Percentiles rank a stretch among this genome's conserved stretches.
Conservation (phyloP, 2,113 vertebrate genomes). For the Eolophus roseicapilla region DNA sequence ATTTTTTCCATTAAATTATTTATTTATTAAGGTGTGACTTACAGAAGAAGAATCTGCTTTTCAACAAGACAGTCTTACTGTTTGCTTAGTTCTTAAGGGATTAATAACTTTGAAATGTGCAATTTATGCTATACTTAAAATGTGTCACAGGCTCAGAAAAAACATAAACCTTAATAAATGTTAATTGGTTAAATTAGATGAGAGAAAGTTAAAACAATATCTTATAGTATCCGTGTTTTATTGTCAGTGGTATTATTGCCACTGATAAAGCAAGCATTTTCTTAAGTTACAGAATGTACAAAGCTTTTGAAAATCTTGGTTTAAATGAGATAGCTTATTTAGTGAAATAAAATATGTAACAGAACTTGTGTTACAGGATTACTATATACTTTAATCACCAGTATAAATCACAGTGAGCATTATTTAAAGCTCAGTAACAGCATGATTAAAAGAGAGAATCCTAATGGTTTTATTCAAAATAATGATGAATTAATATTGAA, state of each 20-base stretch:
- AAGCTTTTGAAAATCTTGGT: not conserved
- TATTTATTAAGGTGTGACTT: not conserved
- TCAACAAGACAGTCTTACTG: not conserved
- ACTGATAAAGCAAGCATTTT: not conserved
- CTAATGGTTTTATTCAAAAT: not conserved
- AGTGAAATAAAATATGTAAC: not conserved
- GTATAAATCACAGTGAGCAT: not conserved
- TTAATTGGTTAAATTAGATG: not conserved
- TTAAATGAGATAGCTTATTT: not conserved
- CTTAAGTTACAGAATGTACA: not conserved
- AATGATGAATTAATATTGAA: not conserved
- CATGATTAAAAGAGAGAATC: not conserved
- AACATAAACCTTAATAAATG: not conserved
- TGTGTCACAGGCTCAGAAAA: not conserved
- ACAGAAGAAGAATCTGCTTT: not conserved
- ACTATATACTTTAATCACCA: not conserved
- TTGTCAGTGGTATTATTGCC: not conserved
- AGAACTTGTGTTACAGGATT: not conserved
- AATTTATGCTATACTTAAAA: not conserved
- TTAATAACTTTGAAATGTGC: not conserved
- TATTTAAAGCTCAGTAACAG: not conserved
- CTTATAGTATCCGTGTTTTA: not conserved
- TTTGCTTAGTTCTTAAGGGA: not conserved
- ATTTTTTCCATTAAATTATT: not conserved
- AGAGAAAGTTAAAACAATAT: not conserved